Percentiles rank a stretch among this genome's conserved stretches.
phyloP scores from a whole-genome alignment of 1,140 invertebrate species.

The Eueides isabella region DNA sequence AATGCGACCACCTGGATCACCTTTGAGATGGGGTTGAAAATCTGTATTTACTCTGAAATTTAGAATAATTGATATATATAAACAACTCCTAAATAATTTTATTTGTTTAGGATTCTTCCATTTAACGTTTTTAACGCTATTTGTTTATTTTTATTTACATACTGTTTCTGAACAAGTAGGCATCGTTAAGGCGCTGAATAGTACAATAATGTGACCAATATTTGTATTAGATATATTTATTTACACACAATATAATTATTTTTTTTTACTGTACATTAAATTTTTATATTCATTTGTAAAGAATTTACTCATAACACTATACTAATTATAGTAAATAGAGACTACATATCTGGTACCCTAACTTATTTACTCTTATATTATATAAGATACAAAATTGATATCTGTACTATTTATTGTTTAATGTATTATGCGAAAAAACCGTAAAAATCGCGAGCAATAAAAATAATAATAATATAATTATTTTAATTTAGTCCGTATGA shows the following conservation, averaged over 20 bases:
- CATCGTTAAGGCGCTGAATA: slow-evolving; percentile 55
- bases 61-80: neutral
- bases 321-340: neutral
- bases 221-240: slow-evolving; percentile 37
- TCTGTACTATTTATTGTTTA: neutral
- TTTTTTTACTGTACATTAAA: slow-evolving; percentile 11
- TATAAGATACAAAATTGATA: neutral
- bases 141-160: slow-evolving; percentile 5
- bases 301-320: slow-evolving; percentile 7
- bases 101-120: neutral
- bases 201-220: slow-evolving; percentile 70
- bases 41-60: neutral
- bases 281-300: slow-evolving; percentile 20
- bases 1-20: slow-evolving; percentile 72
- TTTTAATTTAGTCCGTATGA: neutral
- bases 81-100: neutral
- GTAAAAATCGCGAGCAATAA: neutral
- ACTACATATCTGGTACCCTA: neutral
- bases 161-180: slow-evolving; percentile 40
- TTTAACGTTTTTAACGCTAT: slow-evolving; percentile 7
- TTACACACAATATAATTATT: slow-evolving; percentile 10
- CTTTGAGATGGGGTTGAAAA: slow-evolving; percentile 70
- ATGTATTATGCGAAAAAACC: neutral
- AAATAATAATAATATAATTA: neutral
- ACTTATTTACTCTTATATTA: neutral